These are phyloP conservation scores for Nomada ruficornis DNA, from an alignment of 2,888 invertebrate species.

Conservation along the genomic window DNA sequence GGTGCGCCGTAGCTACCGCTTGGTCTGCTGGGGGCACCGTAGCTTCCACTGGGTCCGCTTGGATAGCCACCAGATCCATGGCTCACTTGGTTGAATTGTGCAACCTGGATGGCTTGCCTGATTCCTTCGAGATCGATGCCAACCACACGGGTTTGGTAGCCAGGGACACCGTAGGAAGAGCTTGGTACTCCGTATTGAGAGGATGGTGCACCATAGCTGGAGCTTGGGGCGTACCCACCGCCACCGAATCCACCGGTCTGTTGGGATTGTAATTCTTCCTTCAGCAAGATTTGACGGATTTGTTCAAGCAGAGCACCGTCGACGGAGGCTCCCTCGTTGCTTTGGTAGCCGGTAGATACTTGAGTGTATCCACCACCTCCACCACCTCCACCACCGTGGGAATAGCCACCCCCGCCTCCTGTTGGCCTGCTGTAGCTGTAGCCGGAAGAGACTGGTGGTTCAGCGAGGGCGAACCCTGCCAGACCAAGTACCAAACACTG, in stretches of 20 bases:
- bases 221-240: slow-evolving; percentile 82
- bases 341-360: slow-evolving; percentile 92
- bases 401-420: slow-evolving; percentile 85
- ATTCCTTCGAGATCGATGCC: slow-evolving; percentile 94
- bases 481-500: slow-evolving; percentile 94
- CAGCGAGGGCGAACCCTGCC: slow-evolving; percentile 90
- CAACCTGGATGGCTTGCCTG: slow-evolving; percentile 94
- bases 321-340: slow-evolving; percentile 93
- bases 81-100: slow-evolving; percentile 91
- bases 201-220: slow-evolving; percentile 85
- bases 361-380: slow-evolving; percentile 90
- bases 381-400: slow-evolving; percentile 81
- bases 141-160: slow-evolving; percentile 88
- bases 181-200: slow-evolving; percentile 86
- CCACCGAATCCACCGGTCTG: slow-evolving; percentile 85
- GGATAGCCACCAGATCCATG: slow-evolving; percentile 85
- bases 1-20: slow-evolving; percentile 90
- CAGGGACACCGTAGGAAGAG: slow-evolving; percentile 88
- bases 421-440: slow-evolving; percentile 86
- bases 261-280: slow-evolving; percentile 89
- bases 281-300: slow-evolving; percentile 93
- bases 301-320: slow-evolving; percentile 92
- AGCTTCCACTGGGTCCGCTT: slow-evolving; percentile 82
- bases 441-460: slow-evolving; percentile 86
- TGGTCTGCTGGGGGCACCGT: slow-evolving; percentile 85